These are phyloP conservation scores for Ammodramus savannarum DNA, from an alignment of 2,113 vertebrate genomes.

Conservation along the genomic window DNA sequence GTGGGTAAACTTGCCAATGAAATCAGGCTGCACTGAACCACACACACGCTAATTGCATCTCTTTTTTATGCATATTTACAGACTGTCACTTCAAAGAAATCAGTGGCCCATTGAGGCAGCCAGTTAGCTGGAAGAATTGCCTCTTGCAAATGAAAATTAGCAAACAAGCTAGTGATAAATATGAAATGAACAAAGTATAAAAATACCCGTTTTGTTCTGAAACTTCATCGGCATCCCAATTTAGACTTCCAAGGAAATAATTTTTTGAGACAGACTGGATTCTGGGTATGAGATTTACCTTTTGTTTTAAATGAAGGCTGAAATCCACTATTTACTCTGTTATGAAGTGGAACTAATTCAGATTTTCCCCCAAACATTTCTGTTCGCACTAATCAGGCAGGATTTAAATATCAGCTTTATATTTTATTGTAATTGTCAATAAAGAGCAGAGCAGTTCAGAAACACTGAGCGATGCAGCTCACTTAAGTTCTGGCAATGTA, in stretches of 20 bases:
- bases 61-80: slow-evolving; percentile 99
- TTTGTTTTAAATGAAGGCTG: slow-evolving; percentile 73
- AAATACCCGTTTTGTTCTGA: slow-evolving; percentile 84
- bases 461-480: not conserved
- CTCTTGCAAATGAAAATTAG: slow-evolving; percentile 99
- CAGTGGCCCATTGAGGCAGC: slow-evolving; percentile 95
- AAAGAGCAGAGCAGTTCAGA: slow-evolving; percentile 25
- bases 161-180: slow-evolving; percentile 98
- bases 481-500: not conserved
- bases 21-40: slow-evolving; percentile 97
- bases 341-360: slow-evolving; percentile 68
- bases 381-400: not conserved
- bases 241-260: slow-evolving; percentile 72
- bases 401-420: slow-evolving; percentile 27
- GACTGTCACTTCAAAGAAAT: slow-evolving; percentile 99
- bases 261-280: slow-evolving; percentile 61
- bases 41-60: slow-evolving; percentile 96
- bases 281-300: slow-evolving; percentile 66
- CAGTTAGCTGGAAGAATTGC: slow-evolving; percentile 91
- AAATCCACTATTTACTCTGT: slow-evolving; percentile 57
- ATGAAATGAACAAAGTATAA: slow-evolving; percentile 86
- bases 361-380: slow-evolving; percentile 46
- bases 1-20: slow-evolving; percentile 99
- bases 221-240: slow-evolving; percentile 78
- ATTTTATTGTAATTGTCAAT: slow-evolving; percentile 33